Evolutionary conservation across 2,113 vertebrate species (phyloP).

Genomic region (Pyrgilauda ruficollis): DNA sequence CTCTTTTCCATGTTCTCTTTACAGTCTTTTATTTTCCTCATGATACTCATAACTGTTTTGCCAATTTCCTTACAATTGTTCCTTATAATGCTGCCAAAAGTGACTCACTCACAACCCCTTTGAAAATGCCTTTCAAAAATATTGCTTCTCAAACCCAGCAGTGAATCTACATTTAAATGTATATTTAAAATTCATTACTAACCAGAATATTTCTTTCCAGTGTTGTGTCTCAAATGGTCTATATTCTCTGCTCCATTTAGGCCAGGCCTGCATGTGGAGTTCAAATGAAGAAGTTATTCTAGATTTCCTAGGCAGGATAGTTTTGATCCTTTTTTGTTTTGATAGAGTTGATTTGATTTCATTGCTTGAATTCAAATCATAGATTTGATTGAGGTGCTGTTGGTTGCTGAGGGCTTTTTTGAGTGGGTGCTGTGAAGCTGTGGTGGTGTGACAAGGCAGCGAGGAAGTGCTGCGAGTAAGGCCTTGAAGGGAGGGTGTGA

Average conservation of each 20-base stretch:
- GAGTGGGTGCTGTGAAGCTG: background rate
- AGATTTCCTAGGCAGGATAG: background rate
- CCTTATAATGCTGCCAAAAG: background rate
- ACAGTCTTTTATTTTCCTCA: background rate
- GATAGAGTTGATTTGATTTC: background rate
- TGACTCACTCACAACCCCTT: background rate
- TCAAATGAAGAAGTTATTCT: background rate
- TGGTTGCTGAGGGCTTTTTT: background rate
- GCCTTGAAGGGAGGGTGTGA: background rate
- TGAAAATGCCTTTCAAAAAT: background rate
- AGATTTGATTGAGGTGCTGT: background rate
- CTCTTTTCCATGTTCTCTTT: background rate
- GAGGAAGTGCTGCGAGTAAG: accelerated
- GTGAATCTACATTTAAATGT: background rate
- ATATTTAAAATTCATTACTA: background rate
- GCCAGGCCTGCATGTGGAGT: background rate
- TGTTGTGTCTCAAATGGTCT: background rate
- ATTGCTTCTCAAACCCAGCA: background rate
- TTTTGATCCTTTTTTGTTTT: background rate
- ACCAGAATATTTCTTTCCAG: background rate
- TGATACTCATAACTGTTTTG: background rate
- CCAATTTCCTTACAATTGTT: background rate
- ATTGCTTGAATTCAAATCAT: background rate
- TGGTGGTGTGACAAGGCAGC: background rate
- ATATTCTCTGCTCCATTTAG: background rate